phyloP scores from a whole-genome alignment of 2,113 vertebrate genomes.

The Calidris pygmaea region DNA sequence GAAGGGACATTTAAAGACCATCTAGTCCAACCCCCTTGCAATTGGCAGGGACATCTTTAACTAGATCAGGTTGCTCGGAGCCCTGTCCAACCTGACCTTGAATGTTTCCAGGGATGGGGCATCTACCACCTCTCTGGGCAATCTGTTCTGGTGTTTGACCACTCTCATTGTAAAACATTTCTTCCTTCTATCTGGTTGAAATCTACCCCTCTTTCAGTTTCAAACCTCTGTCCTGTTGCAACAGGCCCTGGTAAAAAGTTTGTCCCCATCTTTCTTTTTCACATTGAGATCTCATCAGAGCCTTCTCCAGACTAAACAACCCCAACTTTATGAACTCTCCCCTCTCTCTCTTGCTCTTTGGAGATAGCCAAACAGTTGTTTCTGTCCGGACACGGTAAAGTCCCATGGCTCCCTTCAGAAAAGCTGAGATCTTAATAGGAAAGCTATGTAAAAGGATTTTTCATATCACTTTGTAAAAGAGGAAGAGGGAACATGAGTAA shows the following conservation, averaged over 20 bases:
- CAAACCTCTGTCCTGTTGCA: accelerated
- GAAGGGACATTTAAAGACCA: neutral
- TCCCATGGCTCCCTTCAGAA: neutral
- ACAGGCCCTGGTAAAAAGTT: neutral
- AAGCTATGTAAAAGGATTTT: neutral
- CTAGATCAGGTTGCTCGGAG: neutral
- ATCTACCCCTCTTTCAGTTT: neutral
- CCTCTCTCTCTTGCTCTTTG: neutral
- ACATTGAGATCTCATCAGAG: too few relatives aligned
- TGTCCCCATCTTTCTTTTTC: neutral
- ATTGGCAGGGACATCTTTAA: neutral
- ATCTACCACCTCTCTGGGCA: neutral
- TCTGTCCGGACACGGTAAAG: neutral
- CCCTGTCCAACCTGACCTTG: neutral
- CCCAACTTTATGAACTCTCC: neutral
- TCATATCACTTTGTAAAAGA: neutral
- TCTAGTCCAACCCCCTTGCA: neutral
- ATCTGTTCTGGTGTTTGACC: neutral
- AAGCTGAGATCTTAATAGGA: neutral
- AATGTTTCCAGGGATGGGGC: neutral
- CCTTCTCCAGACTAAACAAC: neutral
- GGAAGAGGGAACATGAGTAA: neutral
- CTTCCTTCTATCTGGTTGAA: neutral
- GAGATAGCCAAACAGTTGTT: neutral
- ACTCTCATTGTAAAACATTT: accelerated